Evolutionary conservation across 2,888 invertebrate genomes (phyloP), one percentile per base, ranked within the genome.

Genomic region (Hetaerina titia): DNA sequence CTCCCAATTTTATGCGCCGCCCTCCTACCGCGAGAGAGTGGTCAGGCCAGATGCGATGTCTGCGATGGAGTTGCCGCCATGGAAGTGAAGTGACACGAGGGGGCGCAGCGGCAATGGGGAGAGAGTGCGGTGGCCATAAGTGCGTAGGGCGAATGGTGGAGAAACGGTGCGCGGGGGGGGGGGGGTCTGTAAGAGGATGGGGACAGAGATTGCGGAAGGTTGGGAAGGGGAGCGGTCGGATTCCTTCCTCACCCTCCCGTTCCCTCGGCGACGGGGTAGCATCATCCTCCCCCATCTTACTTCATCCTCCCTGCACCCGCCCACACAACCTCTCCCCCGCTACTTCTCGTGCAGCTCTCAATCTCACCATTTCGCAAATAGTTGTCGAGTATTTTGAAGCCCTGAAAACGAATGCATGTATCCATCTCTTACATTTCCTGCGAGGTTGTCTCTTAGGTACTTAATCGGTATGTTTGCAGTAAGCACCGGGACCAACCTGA

Each of bases 1-100:
- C n/a, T n/a, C 92, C 56, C 92, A 74, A 92, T 92, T 92, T 74
- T 69, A 92, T 92, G 69, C 92, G n/a, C 69, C 92, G 92, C n/a
- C 92, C 74, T 64, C 69, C 92, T 69, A 74, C 92, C 92, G 69
- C 92, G 69, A 69, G 63, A 63, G 92, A 19, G 31, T 31, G 81
- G 81, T 69, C 63, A 64, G 22, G 22, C 90, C 92, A 92, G 92
- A 92, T 92, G 92, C 69, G 92, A 22, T 90, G 90, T n/a, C 90
- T 90, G 90, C 90, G 90, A 90, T 90, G 90, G 90, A 90, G 69
- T 69, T 25, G 45, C 45, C 64, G 69, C 45, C 56, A 15, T 45
- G 63, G 60, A 25, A 64, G 64, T 81, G 81, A 22, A 69, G 92
- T 64, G 69, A 64, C 64, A 92, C 19, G 1, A 13, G 56, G 57